These are phyloP conservation scores for Sminthurides aquaticus DNA, from an alignment of 2,888 invertebrate genomes.

Conservation along the genomic window DNA sequence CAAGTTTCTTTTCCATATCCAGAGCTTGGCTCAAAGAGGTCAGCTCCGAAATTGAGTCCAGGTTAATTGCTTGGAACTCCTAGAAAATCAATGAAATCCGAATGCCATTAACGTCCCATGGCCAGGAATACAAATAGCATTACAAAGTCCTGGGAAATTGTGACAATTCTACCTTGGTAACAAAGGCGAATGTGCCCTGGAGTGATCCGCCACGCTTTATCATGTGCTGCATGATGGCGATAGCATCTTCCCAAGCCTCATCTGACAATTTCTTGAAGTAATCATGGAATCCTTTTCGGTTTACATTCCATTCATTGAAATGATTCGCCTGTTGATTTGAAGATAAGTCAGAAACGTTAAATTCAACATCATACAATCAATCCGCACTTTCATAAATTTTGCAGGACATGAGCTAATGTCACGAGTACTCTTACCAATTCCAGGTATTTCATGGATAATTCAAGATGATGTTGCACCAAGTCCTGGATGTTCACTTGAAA, in stretches of 20 bases:
- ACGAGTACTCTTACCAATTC: slow-evolving; percentile 34
- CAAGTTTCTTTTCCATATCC: slow-evolving; percentile 30
- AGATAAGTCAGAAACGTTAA: neutral
- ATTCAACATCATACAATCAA: neutral
- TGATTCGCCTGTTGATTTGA: slow-evolving; percentile 37
- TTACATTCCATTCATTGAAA: slow-evolving; percentile 35
- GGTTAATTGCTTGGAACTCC: too few relatives aligned
- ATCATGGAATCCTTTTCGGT: slow-evolving; percentile 34
- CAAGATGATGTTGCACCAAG: slow-evolving; percentile 27
- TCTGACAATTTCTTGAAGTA: slow-evolving; percentile 38
- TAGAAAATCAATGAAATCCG: too few relatives aligned
- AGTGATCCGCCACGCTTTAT: slow-evolving; percentile 18
- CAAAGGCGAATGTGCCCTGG: neutral
- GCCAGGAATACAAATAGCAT: too few relatives aligned
- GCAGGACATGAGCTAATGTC: too few relatives aligned
- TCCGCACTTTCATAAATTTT: neutral
- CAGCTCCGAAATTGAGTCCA: too few relatives aligned
- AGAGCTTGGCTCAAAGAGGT: slow-evolving; percentile 30
- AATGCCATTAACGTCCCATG: too few relatives aligned
- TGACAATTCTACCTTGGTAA: too few relatives aligned
- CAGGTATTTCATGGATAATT: slow-evolving; percentile 35
- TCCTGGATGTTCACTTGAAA: slow-evolving; percentile 20
- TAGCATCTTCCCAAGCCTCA: slow-evolving; percentile 35
- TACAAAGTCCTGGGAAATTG: too few relatives aligned
- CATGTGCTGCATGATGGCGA: slow-evolving; percentile 30